phyloP scores from a whole-genome alignment of 2,113 vertebrate genomes.

The Pollachius pollachius region DNA sequence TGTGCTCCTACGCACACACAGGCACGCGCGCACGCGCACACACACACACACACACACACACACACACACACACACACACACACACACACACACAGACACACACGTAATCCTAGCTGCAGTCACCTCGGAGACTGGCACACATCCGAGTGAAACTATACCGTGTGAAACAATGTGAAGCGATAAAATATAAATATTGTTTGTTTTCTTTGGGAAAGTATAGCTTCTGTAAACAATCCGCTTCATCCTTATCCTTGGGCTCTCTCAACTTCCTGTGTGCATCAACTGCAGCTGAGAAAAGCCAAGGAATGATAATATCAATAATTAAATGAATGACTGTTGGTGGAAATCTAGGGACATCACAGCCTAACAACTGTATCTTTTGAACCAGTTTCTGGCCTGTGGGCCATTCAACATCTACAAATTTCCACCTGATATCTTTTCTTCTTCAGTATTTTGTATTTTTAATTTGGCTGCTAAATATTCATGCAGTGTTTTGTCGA shows the following conservation, averaged over 20 bases:
- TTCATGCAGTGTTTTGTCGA: slow-evolving; percentile 72
- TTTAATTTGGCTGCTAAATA: slow-evolving; percentile 76
- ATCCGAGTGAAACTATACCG: slow-evolving; percentile 12
- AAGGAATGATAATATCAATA: slow-evolving; percentile 7
- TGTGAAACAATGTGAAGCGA: slow-evolving; percentile 41
- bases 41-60: background rate
- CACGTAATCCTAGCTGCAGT: background rate
- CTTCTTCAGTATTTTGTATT: slow-evolving; percentile 69
- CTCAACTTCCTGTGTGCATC: slow-evolving; percentile 34
- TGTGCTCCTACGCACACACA: slow-evolving; percentile 20
- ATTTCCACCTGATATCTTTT: slow-evolving; percentile 61
- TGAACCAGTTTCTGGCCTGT: slow-evolving; percentile 24
- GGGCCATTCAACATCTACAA: slow-evolving; percentile 53
- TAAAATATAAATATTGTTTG: slow-evolving; percentile 62
- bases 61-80: background rate
- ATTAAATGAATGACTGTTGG: background rate
- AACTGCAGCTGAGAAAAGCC: slow-evolving; percentile 15
- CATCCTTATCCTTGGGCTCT: slow-evolving; percentile 57
- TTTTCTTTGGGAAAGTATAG: slow-evolving; percentile 46
- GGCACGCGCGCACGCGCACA: slow-evolving; percentile 17
- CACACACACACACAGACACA: no score
- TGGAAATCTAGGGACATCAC: background rate
- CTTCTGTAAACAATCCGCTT: slow-evolving; percentile 60
- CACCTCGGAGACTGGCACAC: slow-evolving; percentile 27
- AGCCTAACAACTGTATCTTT: background rate